Evolutionary conservation across 2,888 invertebrate genomes (phyloP).

Genomic region (Drosophila borealis): DNA sequence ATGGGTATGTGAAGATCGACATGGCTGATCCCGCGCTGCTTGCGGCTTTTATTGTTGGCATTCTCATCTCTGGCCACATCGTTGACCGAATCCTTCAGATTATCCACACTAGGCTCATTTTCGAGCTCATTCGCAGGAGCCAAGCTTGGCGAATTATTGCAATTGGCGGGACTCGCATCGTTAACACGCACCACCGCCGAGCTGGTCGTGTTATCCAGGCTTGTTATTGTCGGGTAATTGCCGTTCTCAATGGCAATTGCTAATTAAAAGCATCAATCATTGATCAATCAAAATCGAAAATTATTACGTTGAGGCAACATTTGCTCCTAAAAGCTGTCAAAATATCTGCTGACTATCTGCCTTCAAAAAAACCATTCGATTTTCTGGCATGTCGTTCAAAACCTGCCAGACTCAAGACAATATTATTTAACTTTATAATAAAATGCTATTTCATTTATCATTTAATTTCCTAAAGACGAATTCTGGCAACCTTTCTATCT

Average conservation of each 20-base stretch:
- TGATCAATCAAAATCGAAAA: not conserved
- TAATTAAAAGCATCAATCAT: constrained; percentile 38
- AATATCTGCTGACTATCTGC: too few species aligned
- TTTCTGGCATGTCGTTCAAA: too few species aligned
- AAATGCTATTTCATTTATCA: too few species aligned
- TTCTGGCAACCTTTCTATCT: too few species aligned
- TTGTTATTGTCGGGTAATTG: constrained; percentile 67
- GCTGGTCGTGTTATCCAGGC: constrained; percentile 59
- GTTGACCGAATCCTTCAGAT: constrained; percentile 24
- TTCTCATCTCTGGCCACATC: constrained; percentile 41
- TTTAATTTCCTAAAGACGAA: too few species aligned
- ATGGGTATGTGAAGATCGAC: constrained; percentile 38
- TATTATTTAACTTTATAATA: too few species aligned
- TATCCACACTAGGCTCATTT: constrained; percentile 20
- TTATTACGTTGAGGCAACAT: not conserved
- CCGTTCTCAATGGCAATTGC: constrained; percentile 76
- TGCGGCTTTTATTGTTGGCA: constrained; percentile 41
- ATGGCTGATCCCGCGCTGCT: constrained; percentile 36
- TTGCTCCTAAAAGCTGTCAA: too few species aligned
- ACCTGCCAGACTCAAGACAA: too few species aligned
- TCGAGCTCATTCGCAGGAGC: constrained; percentile 10
- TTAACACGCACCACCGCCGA: constrained; percentile 34
- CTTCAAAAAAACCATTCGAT: too few species aligned
- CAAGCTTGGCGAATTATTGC: constrained; percentile 31
- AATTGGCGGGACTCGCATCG: constrained; percentile 22